These are phyloP conservation scores for Noctuana brunneofusca DNA, from an alignment of 2,888 invertebrate genomes.

Conservation along the genomic window DNA sequence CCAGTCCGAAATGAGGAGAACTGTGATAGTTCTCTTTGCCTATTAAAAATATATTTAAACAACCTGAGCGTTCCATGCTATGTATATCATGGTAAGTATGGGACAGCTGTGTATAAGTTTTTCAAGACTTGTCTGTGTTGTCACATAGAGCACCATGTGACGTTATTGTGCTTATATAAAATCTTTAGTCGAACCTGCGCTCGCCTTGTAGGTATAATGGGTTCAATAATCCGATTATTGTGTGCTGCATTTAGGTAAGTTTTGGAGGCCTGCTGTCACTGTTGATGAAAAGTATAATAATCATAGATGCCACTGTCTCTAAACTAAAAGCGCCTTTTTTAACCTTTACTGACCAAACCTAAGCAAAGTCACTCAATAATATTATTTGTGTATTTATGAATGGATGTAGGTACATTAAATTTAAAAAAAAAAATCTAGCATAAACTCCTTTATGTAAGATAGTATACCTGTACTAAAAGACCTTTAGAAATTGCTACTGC, in stretches of 20 bases:
- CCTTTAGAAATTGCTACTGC: too few species aligned
- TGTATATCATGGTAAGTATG: not conserved
- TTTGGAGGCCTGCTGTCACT: not conserved
- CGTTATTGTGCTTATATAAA: constrained; percentile 33
- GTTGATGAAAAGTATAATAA: not conserved
- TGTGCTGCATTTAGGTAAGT: constrained; percentile 11
- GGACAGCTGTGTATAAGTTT: not conserved
- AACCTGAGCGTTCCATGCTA: not conserved
- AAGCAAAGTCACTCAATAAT: too few species aligned
- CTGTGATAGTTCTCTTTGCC: not conserved
- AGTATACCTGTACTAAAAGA: too few species aligned
- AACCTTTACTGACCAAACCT: too few species aligned
- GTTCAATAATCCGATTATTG: constrained; percentile 4
- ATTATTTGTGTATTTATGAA: too few species aligned
- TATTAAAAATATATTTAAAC: not conserved
- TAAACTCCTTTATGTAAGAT: too few species aligned
- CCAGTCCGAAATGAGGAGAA: not conserved
- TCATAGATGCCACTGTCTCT: too few species aligned
- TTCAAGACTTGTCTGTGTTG: not conserved
- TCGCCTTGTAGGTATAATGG: constrained; percentile 30
- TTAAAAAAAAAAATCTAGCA: too few species aligned
- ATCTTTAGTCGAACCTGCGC: constrained; percentile 17
- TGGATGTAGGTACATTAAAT: too few species aligned
- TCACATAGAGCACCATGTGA: constrained; percentile 29
- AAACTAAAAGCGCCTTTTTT: too few species aligned